Base-by-base conservation (phyloP, 2,113 vertebrate genomes). In the Gasterosteus aculeatus region DNA sequence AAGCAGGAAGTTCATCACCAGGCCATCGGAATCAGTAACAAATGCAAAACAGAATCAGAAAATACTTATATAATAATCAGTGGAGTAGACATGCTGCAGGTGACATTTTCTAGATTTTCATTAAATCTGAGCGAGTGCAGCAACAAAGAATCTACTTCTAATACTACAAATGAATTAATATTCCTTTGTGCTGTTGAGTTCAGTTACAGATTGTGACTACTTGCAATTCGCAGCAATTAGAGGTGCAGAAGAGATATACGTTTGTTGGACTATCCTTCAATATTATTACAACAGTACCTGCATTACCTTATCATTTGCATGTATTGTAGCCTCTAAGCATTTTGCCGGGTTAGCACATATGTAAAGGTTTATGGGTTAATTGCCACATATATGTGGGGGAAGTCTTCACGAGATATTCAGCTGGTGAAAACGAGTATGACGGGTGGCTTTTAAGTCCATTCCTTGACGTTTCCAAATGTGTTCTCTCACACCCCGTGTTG, bases 361-460 rank as follows among this genome's bases (percentile, higher is more conserved):
- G 68, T 59, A 72, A 72, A 68, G 69, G 39, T 64, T 51, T 59
- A 56, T 60, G 54, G 63, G 47, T 73, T 39, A 64, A 16, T 64
- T 68, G 72, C 46, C 56, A 57, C 35, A 31, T 46, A 44, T 80
- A 51, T 35, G 58, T 29, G 16, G 57, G 6, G 46, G 35, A 69
- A 68, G 0, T 81, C 41, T 83, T 69, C 49, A 73, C 61, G 71
- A 38, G 51, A 77, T 41, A 80, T 77, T 75, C 65, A 83, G 79
- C 72, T 82, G 85, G 86, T 78, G 10, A 81, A 76, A 70, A 82
- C 77, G 51, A 72, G 67, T 44, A 44, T 60, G 77, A 73, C 64
- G 29, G 74, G 60, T 75, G 71, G 49, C 74, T 88, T 90, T 75
- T 80, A 75, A 82, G 81, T 70, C 74, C 44, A 63, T 76, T 87